These are phyloP conservation scores for Synanthedon myopaeformis DNA, from an alignment of 2,888 invertebrate species.

Conservation along the genomic window DNA sequence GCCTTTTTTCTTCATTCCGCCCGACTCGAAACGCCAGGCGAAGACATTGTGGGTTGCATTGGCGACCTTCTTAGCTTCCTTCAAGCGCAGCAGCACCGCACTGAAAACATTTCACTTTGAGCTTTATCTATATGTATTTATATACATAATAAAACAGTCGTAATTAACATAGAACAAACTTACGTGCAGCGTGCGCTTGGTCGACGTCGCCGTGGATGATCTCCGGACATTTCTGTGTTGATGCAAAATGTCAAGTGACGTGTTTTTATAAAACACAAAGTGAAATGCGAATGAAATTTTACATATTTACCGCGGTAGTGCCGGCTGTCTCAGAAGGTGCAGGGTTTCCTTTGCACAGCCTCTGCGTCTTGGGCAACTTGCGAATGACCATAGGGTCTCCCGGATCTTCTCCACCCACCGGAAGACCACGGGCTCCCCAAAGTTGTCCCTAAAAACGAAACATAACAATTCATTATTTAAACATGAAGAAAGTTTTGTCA, in stretches of 20 bases:
- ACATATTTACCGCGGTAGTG: not conserved
- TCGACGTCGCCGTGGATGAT: not conserved
- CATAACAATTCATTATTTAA: not conserved
- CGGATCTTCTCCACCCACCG: conserved; percentile 74
- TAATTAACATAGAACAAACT: not conserved
- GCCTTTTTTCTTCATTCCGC: not conserved
- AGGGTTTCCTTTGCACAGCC: not conserved
- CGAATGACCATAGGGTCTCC: conserved; percentile 39
- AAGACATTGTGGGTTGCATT: not conserved
- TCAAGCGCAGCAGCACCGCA: not conserved
- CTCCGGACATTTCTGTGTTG: not conserved
- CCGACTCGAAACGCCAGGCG: not conserved
- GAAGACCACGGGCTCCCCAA: conserved; percentile 72
- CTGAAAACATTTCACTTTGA: not conserved
- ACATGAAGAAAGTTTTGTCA: too few species aligned
- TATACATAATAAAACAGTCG: not conserved
- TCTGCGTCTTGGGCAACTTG: not conserved
- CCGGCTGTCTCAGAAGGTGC: not conserved
- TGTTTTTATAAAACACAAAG: too few species aligned
- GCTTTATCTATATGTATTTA: not conserved
- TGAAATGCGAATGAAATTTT: too few species aligned
- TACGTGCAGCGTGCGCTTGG: not conserved
- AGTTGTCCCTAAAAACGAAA: conserved; percentile 20
- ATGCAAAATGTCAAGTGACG: too few species aligned
- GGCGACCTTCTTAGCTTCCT: not conserved